Conservation (phyloP, 2,113 vertebrate genomes). For the Phaethon lepturus region DNA sequence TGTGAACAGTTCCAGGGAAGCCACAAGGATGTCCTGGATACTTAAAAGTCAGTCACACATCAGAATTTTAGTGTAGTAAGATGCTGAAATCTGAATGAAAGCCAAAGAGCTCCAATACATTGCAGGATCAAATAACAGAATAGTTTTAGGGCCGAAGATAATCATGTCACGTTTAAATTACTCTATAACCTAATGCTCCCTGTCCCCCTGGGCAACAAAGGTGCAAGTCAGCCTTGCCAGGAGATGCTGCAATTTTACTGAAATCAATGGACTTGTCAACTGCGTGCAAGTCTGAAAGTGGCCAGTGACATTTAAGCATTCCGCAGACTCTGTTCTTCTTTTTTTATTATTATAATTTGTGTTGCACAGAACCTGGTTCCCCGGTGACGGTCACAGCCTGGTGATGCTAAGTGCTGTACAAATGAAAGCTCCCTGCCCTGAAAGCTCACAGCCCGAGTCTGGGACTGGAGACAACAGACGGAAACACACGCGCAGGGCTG, state of each 20-base stretch:
- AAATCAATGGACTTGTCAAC: neutral
- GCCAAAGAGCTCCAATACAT: neutral
- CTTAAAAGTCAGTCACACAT: neutral
- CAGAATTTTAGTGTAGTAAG: neutral
- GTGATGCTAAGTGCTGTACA: neutral
- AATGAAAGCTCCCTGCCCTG: neutral
- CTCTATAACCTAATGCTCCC: neutral
- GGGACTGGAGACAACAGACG: neutral
- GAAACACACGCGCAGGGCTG: neutral
- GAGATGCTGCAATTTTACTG: neutral
- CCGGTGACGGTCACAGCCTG: neutral
- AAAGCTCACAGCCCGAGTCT: neutral
- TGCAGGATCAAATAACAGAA: neutral
- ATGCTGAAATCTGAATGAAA: neutral
- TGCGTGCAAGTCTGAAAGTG: neutral
- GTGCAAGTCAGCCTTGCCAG: neutral
- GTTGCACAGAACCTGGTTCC: neutral
- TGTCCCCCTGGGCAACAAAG: neutral
- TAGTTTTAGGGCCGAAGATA: neutral
- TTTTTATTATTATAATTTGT: neutral
- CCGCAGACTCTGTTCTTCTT: neutral
- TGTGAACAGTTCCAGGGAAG: neutral
- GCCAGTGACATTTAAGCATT: neutral
- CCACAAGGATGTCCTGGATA: neutral
- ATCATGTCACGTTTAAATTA: neutral